phyloP scores from a whole-genome alignment of 2,888 invertebrate species.

The Chymomyza amoena region DNA sequence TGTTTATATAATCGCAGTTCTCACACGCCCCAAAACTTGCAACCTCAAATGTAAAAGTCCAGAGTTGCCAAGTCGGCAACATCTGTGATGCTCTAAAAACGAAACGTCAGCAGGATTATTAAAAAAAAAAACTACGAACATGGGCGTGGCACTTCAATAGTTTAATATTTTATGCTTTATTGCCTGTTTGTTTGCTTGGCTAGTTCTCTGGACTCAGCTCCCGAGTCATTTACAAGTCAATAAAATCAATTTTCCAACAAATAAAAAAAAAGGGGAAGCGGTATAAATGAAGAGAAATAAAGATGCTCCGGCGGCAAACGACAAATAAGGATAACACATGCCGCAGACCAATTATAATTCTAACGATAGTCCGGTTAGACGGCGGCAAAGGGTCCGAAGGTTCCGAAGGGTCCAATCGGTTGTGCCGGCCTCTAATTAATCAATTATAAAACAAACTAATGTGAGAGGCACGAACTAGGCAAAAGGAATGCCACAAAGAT shows the following conservation, averaged over 20 bases:
- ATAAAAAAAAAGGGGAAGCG: conserved; percentile 30
- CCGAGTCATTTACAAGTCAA: conserved; percentile 68
- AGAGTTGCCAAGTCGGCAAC: neutral
- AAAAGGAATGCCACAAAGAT: conserved; percentile 51
- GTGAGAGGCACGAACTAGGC: conserved; percentile 24
- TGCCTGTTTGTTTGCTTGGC: neutral
- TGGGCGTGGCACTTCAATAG: conserved; percentile 24
- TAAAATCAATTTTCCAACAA: conserved; percentile 63
- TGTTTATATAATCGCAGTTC: neutral
- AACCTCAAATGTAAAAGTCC: neutral
- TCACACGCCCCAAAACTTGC: neutral
- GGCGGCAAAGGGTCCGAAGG: conserved; percentile 13
- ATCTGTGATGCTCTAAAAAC: neutral
- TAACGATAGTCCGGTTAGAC: conserved; percentile 51
- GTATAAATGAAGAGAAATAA: conserved; percentile 35
- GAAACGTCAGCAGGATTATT: neutral
- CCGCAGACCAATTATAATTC: conserved; percentile 74
- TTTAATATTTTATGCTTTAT: conserved; percentile 8
- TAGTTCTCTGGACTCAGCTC: neutral
- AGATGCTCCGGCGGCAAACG: conserved; percentile 50
- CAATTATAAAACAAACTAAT: conserved; percentile 75
- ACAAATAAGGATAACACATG: conserved; percentile 71
- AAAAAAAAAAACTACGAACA: neutral
- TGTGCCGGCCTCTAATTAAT: conserved; percentile 76
- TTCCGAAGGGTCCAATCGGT: neutral